phyloP scores from a whole-genome alignment of 2,797 vertebrate species.

The Acanthurus leucopareius region DNA sequence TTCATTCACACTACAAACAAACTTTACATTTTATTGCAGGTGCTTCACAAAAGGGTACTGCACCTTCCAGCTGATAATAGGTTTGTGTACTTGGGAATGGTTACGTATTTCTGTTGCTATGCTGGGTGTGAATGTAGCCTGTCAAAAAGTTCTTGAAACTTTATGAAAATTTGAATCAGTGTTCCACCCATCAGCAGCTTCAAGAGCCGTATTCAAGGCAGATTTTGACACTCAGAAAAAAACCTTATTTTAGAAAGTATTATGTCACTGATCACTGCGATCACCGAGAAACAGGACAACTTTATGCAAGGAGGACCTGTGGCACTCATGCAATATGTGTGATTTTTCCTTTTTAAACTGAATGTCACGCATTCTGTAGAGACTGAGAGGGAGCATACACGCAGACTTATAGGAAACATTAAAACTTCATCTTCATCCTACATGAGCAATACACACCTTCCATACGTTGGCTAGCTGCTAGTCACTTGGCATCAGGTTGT shows the following conservation, averaged over 20 bases:
- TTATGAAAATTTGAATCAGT: slow-evolving; percentile 56
- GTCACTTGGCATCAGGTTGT: slow-evolving; percentile 91
- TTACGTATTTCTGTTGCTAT: slow-evolving; percentile 42
- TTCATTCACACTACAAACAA: slow-evolving; percentile 40
- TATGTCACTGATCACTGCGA: slow-evolving; percentile 57
- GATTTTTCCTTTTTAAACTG: slow-evolving; percentile 87
- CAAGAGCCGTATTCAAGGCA: slow-evolving; percentile 80
- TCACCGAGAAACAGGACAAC: slow-evolving; percentile 69
- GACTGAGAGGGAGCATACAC: slow-evolving; percentile 83
- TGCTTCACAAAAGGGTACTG: slow-evolving; percentile 61
- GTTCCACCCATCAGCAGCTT: slow-evolving; percentile 63
- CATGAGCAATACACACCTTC: slow-evolving; percentile 80
- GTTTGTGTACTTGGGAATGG: slow-evolving; percentile 37
- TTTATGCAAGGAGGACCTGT: slow-evolving; percentile 89
- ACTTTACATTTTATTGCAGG: slow-evolving; percentile 28
- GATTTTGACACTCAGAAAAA: slow-evolving; percentile 35
- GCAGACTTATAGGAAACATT: slow-evolving; percentile 83
- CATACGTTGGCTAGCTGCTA: slow-evolving; percentile 88
- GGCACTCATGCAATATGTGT: slow-evolving; percentile 93
- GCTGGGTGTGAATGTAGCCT: slow-evolving; percentile 56
- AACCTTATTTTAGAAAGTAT: slow-evolving; percentile 69
- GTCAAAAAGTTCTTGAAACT: slow-evolving; percentile 48
- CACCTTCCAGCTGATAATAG: slow-evolving; percentile 62
- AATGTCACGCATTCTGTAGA: slow-evolving; percentile 90
- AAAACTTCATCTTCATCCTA: slow-evolving; percentile 90